Base-by-base conservation (phyloP, 2,888 invertebrate genomes). In the Noctua janthe region DNA sequence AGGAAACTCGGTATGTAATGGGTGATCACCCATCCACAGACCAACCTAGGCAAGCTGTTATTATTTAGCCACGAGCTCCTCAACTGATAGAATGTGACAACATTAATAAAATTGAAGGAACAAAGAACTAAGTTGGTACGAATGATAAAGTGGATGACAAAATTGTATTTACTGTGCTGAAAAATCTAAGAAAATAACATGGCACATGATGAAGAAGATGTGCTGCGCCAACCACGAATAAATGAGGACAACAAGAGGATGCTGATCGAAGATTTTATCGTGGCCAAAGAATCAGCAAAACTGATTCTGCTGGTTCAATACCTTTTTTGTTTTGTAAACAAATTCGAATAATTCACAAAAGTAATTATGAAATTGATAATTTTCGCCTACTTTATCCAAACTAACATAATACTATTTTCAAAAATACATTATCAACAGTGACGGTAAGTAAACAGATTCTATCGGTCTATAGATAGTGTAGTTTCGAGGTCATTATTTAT, bases 381-480 rank as follows among this genome's bases (percentile, higher is more conserved):
- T 51, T 64, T 51, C n/a, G 0, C 23, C 8, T 47, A 15, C 4
- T 35, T 54, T 23, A 8, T 8, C 35, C 10, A 35, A 64, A 69
- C 23, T 77, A 67, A 54, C 23, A 56, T 10, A n/a, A 66, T 17
- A 35, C 11, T 59, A 51, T 35, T 78, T 47, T n/a, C 49, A 59
- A 59, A 59, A 29, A 84, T 49, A 72, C 7, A 62, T 62, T 54
- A 79, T 73, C 85, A 43, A 56, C 29, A 39, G 47, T 62, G 54
- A 72, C 49, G 47, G 59, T 35, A 47, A 80, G 47, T 43, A 66
- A 85, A 80, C 51, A 74, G 11, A 66, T 73, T 8, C 64, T 73
- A 64, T n/a, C 49, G 15, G 5, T 10, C 5, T 29, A 74, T 35
- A 80, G 71, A 74, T 82, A 82, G 64, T 72, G 43, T 35, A 15